These are phyloP conservation scores for Yponomeuta plumbellus DNA, from an alignment of 2,888 invertebrate genomes.

Conservation along the genomic window DNA sequence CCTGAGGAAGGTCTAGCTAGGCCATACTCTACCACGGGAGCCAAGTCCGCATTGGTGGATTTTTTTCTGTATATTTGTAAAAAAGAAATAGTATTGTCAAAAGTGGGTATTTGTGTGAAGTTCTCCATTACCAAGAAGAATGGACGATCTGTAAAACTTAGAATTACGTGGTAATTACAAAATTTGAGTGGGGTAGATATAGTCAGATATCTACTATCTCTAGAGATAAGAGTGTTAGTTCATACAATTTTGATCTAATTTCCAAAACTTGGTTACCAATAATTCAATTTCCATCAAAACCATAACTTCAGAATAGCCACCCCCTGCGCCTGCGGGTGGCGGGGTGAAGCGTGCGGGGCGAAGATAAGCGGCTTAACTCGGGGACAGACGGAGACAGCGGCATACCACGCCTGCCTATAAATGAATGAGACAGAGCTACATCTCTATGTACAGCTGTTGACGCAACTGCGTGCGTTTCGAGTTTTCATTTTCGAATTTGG, in stretches of 20 bases:
- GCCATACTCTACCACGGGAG: too few species aligned
- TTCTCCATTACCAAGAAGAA: too few species aligned
- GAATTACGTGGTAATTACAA: too few species aligned
- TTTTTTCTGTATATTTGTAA: too few species aligned
- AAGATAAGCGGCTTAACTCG: conserved; percentile 75
- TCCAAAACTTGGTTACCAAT: neutral
- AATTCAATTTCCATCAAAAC: neutral
- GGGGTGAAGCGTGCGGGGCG: conserved; percentile 68
- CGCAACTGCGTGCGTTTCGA: conserved; percentile 54
- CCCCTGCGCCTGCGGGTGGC: conserved; percentile 48
- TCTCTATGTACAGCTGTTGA: conserved; percentile 67
- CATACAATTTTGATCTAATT: neutral
- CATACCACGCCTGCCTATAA: conserved; percentile 27
- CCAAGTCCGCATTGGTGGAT: too few species aligned
- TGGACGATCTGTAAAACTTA: too few species aligned
- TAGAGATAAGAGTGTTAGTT: neutral
- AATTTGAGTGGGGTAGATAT: too few species aligned
- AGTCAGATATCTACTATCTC: too few species aligned
- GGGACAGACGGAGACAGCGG: conserved; percentile 48
- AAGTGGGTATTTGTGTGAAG: too few species aligned
- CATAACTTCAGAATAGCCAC: conserved; percentile 47
- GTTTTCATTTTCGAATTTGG: conserved; percentile 20
- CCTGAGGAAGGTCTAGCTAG: too few species aligned
- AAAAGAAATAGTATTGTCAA: too few species aligned
- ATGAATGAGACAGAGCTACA: conserved; percentile 43